Evolutionary conservation across 2,113 vertebrate genomes (phyloP), one percentile per base, ranked within the genome.

Genomic region (Phoenicopterus ruber): DNA sequence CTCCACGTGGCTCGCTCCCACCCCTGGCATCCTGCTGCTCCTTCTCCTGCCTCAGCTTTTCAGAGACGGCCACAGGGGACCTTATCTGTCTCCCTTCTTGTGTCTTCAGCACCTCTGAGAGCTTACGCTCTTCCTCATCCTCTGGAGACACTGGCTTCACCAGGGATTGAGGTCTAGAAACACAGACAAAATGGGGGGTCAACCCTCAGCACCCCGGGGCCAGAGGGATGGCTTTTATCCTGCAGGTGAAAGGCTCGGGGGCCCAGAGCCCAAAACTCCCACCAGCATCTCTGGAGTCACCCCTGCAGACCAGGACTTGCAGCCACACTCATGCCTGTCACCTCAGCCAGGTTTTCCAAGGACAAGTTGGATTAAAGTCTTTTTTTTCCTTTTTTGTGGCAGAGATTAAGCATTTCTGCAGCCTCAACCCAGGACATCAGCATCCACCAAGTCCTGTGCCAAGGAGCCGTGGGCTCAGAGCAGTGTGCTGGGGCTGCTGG

Each of bases 21-120:
- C 31, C 12, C n/a, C 55, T 55, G 57, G 13, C 63, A n/a, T 92
- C 78, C 79, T 82, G 84, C 46, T 95, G 90, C 80, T 96, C 93
- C 38, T 96, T 95, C 55, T 97, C 82, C 54, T 94, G 77, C 34
- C 63, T 92, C 94, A 98, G 92, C 4, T 94, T 97, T 95, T 98
- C 98, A 10, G 97, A 95, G 2, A 15, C 5, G 2, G 96, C 40
- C 8, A 36, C 59, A 11, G 95, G 97, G 47, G 97, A 97, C 90
- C 97, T 97, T 40, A 96, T 98, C 69, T 98, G 52, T 82, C 95
- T 97, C 61, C 98, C 98, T 71, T 98, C 98, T 11, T 98, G 97
- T 0, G 88, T 94, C 61, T 98, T 98, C 88, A 98, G 96, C 90
- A 97, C 95, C 86, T 98, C 97, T 2, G 97, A 95, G 62, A 98